Percentiles rank a stretch among this genome's conserved stretches.
Conservation (phyloP, 1,140 invertebrate species). For the Nephila pilipes region DNA sequence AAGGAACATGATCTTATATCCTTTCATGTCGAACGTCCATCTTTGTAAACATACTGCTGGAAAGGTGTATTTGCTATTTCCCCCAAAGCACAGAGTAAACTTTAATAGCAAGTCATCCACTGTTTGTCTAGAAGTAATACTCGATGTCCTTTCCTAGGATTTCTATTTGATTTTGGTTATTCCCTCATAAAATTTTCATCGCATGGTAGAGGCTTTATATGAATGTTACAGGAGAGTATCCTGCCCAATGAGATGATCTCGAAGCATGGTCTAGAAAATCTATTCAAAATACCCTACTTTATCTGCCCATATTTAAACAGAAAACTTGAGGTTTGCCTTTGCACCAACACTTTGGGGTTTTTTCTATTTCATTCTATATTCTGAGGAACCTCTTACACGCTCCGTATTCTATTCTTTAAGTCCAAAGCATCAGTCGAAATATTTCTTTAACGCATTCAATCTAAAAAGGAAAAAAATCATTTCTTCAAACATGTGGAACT, state of each 20-base stretch:
- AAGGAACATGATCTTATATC: not conserved
- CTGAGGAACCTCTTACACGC: too few species aligned
- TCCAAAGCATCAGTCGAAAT: not conserved
- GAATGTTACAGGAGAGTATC: not conserved
- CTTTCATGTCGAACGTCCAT: slow-evolving; percentile 32
- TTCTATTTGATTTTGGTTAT: slow-evolving; percentile 59
- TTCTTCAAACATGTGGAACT: not conserved
- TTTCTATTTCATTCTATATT: not conserved
- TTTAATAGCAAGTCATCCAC: slow-evolving; percentile 63
- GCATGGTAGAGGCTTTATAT: not conserved
- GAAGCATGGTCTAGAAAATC: not conserved
- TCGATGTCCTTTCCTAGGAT: slow-evolving; percentile 46
- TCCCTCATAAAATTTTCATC: slow-evolving; percentile 57
- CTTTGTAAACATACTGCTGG: slow-evolving; percentile 9
- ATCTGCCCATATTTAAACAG: slow-evolving; percentile 62
- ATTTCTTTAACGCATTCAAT: not conserved
- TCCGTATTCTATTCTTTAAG: not conserved
- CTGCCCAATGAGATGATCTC: slow-evolving; percentile 6
- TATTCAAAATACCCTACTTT: slow-evolving; percentile 2
- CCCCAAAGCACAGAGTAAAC: slow-evolving; percentile 53
- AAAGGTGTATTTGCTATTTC: slow-evolving; percentile 51
- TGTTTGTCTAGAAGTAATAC: slow-evolving; percentile 59
- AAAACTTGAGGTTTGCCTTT: slow-evolving; percentile 26
- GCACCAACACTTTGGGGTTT: not conserved
- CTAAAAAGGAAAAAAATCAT: not conserved